These are phyloP conservation scores for Azorinus chamasolen DNA, from an alignment of 2,888 invertebrate genomes.

Conservation along the genomic window DNA sequence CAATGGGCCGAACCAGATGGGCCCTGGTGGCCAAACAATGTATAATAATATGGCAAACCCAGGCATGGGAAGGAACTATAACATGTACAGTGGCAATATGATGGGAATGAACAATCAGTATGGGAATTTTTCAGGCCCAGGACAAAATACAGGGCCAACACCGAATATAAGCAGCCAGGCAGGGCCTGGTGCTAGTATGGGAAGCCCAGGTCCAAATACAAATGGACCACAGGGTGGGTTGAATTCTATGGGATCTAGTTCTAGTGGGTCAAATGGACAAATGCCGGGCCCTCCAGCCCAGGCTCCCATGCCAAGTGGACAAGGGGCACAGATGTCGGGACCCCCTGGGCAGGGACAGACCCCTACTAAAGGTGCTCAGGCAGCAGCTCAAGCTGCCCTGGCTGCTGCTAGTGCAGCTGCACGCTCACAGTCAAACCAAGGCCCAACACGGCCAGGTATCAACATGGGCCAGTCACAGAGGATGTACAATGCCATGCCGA, in stretches of 20 bases:
- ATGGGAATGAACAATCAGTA: conserved; percentile 79
- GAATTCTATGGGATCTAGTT: conserved; percentile 51
- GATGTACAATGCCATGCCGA: conserved; percentile 69
- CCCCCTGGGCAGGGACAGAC: conserved; percentile 56
- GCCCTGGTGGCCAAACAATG: conserved; percentile 57
- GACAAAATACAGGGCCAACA: background rate
- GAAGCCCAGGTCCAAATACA: conserved; percentile 56
- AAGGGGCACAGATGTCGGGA: conserved; percentile 32
- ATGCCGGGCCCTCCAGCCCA: conserved; percentile 47
- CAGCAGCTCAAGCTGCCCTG: conserved; percentile 84
- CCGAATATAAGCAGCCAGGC: conserved; percentile 6
- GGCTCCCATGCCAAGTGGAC: conserved; percentile 48
- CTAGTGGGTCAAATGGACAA: conserved; percentile 54
- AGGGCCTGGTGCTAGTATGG: background rate
- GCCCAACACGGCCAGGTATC: conserved; percentile 50
- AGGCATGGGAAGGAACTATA: conserved; percentile 70
- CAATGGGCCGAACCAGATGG: conserved; percentile 75
- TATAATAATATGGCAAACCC: conserved; percentile 73
- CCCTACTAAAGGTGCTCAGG: conserved; percentile 82
- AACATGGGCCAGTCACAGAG: conserved; percentile 62
- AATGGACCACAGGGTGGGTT: conserved; percentile 61
- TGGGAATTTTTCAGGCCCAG: conserved; percentile 58
- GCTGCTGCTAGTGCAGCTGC: conserved; percentile 82
- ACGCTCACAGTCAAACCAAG: conserved; percentile 47
- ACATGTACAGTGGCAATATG: conserved; percentile 65